Evolutionary conservation across 2,888 invertebrate genomes (phyloP), one percentile per base, ranked within the genome.

Genomic region (Automeris io): DNA sequence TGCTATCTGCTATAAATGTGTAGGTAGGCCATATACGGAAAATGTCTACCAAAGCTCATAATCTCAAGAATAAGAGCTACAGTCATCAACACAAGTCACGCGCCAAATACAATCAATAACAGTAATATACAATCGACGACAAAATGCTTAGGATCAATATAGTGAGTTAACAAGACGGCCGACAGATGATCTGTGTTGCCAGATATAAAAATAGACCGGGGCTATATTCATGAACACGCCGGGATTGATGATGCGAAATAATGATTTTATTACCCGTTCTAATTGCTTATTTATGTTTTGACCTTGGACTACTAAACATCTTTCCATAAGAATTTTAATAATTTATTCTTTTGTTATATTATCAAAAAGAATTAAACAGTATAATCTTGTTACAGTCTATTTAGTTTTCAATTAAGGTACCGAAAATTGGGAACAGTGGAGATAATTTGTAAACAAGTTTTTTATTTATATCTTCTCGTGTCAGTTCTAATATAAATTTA

Each of bases 11-110:
- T n/a, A n/a, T n/a, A 29, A 16, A 26, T 8, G 16, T 29, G 29
- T 29, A 19, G 19, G 4, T 19, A 16, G n/a, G n/a, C n/a, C n/a
- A 16, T 29, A 29, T n/a, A 29, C 13, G 16, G 29, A 16, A 36
- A 26, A 8, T 36, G 19, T 33, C 24, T 33, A 24, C 33, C 24
- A 9, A 24, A 18, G 33, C 21, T 22, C 26, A 40, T 40, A 40
- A 38, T 25, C 32, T 31, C 35, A 33, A 19, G 19, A 29, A 57
- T 61, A 55, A 52, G 54, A 62, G 68, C 56, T 70, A 77, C 76
- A 76, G 74, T 81, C 72, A 61, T 61, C 71, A 54, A 83, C 73
- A 76, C 81, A 75, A 77, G 85, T 81, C 83, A 85, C 85, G 86
- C 73, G 71, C 72, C 70, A 54, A 73, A 62, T 71, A 82, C 83